These are phyloP conservation scores for Phyllostomus hastatus DNA, from an alignment of 2,113 vertebrate genomes.

Conservation along the genomic window DNA sequence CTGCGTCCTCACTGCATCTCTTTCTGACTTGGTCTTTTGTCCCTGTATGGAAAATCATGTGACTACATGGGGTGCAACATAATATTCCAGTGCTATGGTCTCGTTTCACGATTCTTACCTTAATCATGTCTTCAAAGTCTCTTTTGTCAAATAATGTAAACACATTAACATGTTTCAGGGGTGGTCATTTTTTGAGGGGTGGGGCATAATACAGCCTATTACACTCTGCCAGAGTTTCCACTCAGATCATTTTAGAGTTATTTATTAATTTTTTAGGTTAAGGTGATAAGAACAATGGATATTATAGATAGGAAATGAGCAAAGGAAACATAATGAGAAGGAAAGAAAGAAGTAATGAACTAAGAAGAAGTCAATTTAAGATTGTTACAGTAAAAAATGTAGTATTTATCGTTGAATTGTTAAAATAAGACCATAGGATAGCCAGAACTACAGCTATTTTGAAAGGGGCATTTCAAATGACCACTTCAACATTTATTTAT, in stretches of 20 bases:
- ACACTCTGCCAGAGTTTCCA: not conserved
- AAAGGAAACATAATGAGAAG: not conserved
- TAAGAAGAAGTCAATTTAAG: not conserved
- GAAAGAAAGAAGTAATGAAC: not conserved
- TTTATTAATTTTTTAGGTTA: not conserved
- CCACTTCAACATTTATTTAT: not conserved
- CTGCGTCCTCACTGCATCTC: fast-evolving
- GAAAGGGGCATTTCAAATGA: not conserved
- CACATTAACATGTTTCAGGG: not conserved
- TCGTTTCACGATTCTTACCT: not conserved
- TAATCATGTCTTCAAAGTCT: not conserved
- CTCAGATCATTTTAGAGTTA: not conserved
- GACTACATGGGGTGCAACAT: fast-evolving
- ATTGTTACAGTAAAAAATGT: not conserved
- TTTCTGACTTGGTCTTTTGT: not conserved
- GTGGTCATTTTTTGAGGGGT: not conserved
- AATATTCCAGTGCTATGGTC: fast-evolving
- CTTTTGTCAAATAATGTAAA: not conserved
- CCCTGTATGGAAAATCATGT: not conserved
- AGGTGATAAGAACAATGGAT: too few species aligned
- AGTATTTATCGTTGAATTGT: not conserved
- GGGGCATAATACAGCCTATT: not conserved
- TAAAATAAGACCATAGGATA: not conserved
- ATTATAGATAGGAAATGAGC: not conserved
- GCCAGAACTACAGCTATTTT: not conserved